Evolutionary conservation across 2,797 vertebrate species (phyloP), one percentile per base, ranked within the genome.

Genomic region (Platyrinchus mystaceus): DNA sequence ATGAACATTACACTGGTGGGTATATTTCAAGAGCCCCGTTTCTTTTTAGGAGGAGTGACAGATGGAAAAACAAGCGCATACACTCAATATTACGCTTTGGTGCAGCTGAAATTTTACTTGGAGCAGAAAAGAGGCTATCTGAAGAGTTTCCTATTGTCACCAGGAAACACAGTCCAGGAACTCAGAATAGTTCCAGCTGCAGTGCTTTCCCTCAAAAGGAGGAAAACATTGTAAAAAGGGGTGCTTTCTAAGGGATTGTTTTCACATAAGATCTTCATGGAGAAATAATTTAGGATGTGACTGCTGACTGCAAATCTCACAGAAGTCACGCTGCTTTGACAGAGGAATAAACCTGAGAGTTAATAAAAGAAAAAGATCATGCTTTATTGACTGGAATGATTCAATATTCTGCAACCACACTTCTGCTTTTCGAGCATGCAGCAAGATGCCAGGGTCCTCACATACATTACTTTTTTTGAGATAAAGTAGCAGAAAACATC

Each of bases 1-100:
- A 58, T 4, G 7, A 55, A 47, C 1, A 0, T 37, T 53, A 44
- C 34, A 44, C 3, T 56, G 14, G 7, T 3, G 9, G 10, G 12
- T 34, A 0, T 60, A 34, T 53, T 75, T 69, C 67, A 83, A 53
- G 34, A 80, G 19, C 14, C 23, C 9, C 43, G 11, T 14, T 71
- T 62, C 36, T 28, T 70, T 90, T 50, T n/a, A 56, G 23, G 12
- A 69, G 34, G 13, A 63, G n/a, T 8, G 30, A 10, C 15, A 67
- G 64, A 62, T 18, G 28, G 43, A 36, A 81, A 87, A 84, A 21
- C 12, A 79, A 69, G 20, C 36, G 70, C 17, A 24, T 14, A 17
- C 22, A n/a, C 3, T 60, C 55, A 47, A 50, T 3, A 27, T 43
- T 21, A 70, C 13, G 55, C 18, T 92, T 81, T 80, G 32, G 26